Evolutionary conservation across 1,140 invertebrate species (phyloP), one percentile per base, ranked within the genome.

Genomic region (Drosophila kanapiae): DNA sequence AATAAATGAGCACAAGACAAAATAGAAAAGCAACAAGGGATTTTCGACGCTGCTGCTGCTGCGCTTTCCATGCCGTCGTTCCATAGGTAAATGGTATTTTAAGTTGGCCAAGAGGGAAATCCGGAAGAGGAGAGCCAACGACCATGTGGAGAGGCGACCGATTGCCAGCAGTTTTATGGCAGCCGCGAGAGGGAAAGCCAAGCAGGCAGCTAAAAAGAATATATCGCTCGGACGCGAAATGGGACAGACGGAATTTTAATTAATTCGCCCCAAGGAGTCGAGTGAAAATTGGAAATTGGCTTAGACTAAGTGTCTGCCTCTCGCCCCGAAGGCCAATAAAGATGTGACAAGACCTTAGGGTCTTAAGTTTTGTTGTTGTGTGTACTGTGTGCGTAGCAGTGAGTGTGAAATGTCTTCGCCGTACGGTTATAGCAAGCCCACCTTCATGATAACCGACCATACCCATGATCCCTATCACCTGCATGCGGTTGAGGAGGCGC

Each of bases 371-470:
- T 47, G 27, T 33, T 58, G 31, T 49, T 67, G 18, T 53, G 51
- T 42, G 9, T 45, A 37, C 47, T 13, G 35, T 54, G 33, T 72
- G 53, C 31, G 27, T 54, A 49, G 33, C 10, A 51, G 49, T 51
- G 49, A 16, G 49, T 51, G 49, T 33, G 29, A 51, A 64, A 87
- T 87, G 84, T 80, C 84, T 31, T 42, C 77, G 5, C 60, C 84
- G 1, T 90, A 78, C 40, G 77, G 63, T 3, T 87, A 91, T 18
- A 70, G 40, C 6, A 91, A 87, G 47, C 82, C 87, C 60, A 91
- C 76, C 7, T 91, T 91, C 16, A 77, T 80, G 70, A 91, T 91
- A 54, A 91, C 87, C n/a, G 86, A 91, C 43, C 76, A 91, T 53
- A 78, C 74, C 37, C 63, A 53, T 2, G 77, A 91, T 75, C 87